Evolutionary conservation across 2,888 invertebrate species (phyloP), one percentile per base, ranked within the genome.

Genomic region (Aporophyla lueneburgensis): DNA sequence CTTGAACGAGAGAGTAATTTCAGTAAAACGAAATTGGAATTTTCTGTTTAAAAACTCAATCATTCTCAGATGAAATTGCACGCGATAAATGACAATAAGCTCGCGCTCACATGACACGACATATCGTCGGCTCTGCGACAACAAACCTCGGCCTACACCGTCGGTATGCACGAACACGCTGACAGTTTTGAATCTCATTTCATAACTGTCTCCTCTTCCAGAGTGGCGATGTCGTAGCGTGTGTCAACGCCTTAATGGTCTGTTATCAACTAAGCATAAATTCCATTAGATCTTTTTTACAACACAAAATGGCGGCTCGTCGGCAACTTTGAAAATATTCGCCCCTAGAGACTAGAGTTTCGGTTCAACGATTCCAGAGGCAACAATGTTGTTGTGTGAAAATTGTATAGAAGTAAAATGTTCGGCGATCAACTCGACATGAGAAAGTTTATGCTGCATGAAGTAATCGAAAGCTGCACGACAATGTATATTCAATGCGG

Each of bases 281-380:
- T 85, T 86, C 77, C 76, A 71, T 87, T 79, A 74, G 56, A 72
- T 80, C 68, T 78, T 83, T 83, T 81, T 85, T 74, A n/a, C 78
- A 80, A 71, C 70, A 78, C 53, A 87, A 83, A 84, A 86, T 87
- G 78, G 78, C 71, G 80, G 68, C 70, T 85, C 80, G 70, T 75
- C 78, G 74, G 66, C 61, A 87, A 78, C 77, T 85, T 85, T 80
- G 73, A 84, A 89, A 85, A 84, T 86, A 85, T 87, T 81, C 76
- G 80, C 76, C 87, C 82, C 87, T 74, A 65, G 84, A 74, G 85
- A 73, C 56, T 59, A 68, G 74, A 84, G 71, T 86, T 86, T 81
- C 76, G 77, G 71, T 78, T 66, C 71, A 71, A 71, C 80, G 53
- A 72, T 77, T 72, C 58, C 67, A 71, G 54, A 66, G 66, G 72